These are phyloP conservation scores for Moxostoma hubbsi DNA, from an alignment of 2,797 vertebrate genomes.

Conservation along the genomic window DNA sequence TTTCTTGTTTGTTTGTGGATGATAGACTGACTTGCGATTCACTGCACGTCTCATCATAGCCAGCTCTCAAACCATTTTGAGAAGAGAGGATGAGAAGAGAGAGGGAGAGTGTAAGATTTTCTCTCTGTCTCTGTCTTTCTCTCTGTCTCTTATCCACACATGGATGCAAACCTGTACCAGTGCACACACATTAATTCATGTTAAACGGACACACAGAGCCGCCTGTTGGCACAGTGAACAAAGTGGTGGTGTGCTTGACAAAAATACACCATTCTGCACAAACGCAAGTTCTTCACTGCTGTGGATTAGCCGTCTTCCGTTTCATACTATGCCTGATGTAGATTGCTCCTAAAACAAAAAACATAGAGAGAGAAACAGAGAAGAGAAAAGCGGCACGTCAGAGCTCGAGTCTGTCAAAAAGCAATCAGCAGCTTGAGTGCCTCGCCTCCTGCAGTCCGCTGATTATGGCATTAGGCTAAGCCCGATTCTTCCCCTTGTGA, in stretches of 20 bases:
- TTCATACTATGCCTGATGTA: slow-evolving; percentile 64
- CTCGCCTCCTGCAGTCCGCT: slow-evolving; percentile 66
- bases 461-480: slow-evolving; percentile 69
- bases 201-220: slow-evolving; percentile 44
- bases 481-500: slow-evolving; percentile 67
- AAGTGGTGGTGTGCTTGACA: slow-evolving; percentile 32
- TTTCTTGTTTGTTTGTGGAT: slow-evolving; percentile 46
- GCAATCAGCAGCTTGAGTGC: slow-evolving; percentile 66
- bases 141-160: slow-evolving; percentile 20
- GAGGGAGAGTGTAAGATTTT: slow-evolving; percentile 40
- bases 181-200: slow-evolving; percentile 38
- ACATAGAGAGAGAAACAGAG: slow-evolving; percentile 42
- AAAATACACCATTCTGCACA: slow-evolving; percentile 43
- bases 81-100: slow-evolving; percentile 54
- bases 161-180: slow-evolving; percentile 14
- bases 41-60: slow-evolving; percentile 50
- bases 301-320: slow-evolving; percentile 60
- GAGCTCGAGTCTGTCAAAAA: slow-evolving; percentile 66
- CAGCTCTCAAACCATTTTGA: slow-evolving; percentile 53
- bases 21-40: slow-evolving; percentile 48
- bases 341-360: slow-evolving; percentile 61
- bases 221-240: slow-evolving; percentile 31
- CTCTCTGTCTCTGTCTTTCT: background rate
- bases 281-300: slow-evolving; percentile 49
- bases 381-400: slow-evolving; percentile 51